Base-by-base conservation (phyloP, 2,113 vertebrate genomes). In the Hippocampus zosterae region DNA sequence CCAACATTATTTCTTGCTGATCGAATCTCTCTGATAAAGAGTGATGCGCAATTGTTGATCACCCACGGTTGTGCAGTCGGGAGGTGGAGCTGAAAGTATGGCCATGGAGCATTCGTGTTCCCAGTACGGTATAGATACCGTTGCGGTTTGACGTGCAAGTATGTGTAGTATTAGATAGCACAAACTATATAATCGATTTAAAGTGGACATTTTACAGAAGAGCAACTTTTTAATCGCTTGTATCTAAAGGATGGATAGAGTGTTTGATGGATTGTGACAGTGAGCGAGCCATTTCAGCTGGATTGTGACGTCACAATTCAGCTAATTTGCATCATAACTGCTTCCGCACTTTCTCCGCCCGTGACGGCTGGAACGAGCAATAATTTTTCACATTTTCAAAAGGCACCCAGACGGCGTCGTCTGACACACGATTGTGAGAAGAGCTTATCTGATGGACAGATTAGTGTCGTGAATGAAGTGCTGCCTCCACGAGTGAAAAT, bases 1-100 rank as follows among this genome's bases (percentile, higher is more conserved):
- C 78, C 71, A 88, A 87, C 68, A 80, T 70, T 86, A 86, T 85
- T 90, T 87, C 81, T 74, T 81, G 88, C 80, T 87, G 83, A 89
- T 90, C 79, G 80, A 70, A 60, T 60, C 57, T 60, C 55, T 23
- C 23, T 72, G 29, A 76, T 83, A 85, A 68, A 73, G 78, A 81
- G 56, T 42, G 74, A 83, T 84, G 77, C 70, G 73, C 77, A 89
- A 88, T 71, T 71, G 72, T 60, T 44, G 72, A 77, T 64, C 50
- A 59, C 79, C 71, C 68, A 61, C 52, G 60, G 71, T 65, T 71
- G 69, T 64, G 10, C 57, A 55, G 52, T 55, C 15, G 3, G 1
- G 52, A 55, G 52, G 2, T 4, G 21, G 19, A n/a, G 48, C 33
- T 44, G 16, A 50, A 50, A 50, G 19, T 18, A 50, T 50, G 5